Percentiles rank a stretch among this genome's conserved stretches.
These are phyloP conservation scores for Lasaia peninsularis DNA, from an alignment of 1,140 invertebrate species.

Conservation along the genomic window DNA sequence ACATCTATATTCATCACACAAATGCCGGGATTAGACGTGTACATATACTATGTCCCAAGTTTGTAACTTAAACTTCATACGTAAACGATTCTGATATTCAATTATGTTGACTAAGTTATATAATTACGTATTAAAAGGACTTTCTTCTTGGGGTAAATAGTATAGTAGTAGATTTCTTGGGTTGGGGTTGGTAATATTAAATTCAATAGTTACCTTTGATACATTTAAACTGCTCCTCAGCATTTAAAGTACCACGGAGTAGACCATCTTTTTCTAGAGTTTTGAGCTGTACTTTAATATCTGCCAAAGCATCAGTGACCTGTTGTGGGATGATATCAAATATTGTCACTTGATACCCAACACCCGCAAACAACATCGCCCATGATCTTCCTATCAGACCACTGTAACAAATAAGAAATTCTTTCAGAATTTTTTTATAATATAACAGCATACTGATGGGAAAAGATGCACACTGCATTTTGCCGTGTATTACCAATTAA, in stretches of 20 bases:
- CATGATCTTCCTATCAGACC: slow-evolving; percentile 96
- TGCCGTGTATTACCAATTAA: no score
- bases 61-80: no score
- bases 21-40: no score
- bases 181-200: no score
- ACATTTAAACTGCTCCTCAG: slow-evolving; percentile 85
- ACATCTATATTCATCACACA: no score
- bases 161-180: no score
- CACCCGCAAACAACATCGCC: slow-evolving; percentile 97
- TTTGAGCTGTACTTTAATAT: slow-evolving; percentile 86
- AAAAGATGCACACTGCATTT: no score
- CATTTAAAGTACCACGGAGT: slow-evolving; percentile 85
- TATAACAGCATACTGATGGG: neutral
- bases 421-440: no score
- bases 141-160: no score
- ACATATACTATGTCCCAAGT: no score
- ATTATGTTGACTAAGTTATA: neutral
- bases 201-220: slow-evolving; percentile 83
- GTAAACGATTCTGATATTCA: no score
- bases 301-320: slow-evolving; percentile 84
- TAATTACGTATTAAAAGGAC: no score
- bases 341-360: slow-evolving; percentile 90
- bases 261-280: slow-evolving; percentile 84
- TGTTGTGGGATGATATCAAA: slow-evolving; percentile 90
- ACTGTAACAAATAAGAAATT: slow-evolving; percentile 75